Evolutionary conservation across 2,888 invertebrate genomes (phyloP), one percentile per base, ranked within the genome.

Genomic region (Notocelia uddmanniana): DNA sequence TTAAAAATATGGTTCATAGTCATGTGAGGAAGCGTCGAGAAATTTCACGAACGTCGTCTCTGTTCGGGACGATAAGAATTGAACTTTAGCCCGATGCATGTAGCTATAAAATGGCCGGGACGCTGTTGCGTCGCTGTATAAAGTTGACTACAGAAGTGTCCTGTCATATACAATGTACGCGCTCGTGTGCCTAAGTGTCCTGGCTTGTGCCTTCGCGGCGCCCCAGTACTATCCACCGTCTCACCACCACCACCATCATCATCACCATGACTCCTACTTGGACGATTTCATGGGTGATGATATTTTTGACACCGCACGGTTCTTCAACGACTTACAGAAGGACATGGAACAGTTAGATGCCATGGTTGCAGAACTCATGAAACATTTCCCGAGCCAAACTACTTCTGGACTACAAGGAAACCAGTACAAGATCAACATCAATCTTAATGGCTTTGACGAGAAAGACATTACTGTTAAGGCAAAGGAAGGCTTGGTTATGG

Each of bases 401-500:
- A 77, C 76, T 5, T 85, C 81, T 64, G 82, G 81, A 3, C 59
- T 90, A 2, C 80, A 80, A 26, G 90, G 87, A 8, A 83, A 85
- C 59, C 79, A 89, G 45, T 92, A 91, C 76, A 85, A 82, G 55
- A 77, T 93, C 1, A 84, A 79, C 0, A 84, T 93, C 5, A 75
- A 83, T 0, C 73, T 93, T 0, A 37, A 74, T 8, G 89, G 86
- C 0, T 92, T 83, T 69, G 82, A 88, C 0, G 89, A 90, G 60
- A 87, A 87, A 26, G 92, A 93, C 9, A 87, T 93, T 11, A 78
- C 83, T 0, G 92, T 93, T 10, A 92, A 92, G 68, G 91, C 90
- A 0, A 85, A 84, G 6, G 83, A 83, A 21, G 89, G 90, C 0
- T 62, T 88, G 26, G 71, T 92, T 50, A 89, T 91, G 89, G 80